A percentile compares a stretch with the other conserved stretches of the same genome.
phyloP scores from a whole-genome alignment of 2,113 vertebrate genomes.

The Anarhynchus alexandrinus region DNA sequence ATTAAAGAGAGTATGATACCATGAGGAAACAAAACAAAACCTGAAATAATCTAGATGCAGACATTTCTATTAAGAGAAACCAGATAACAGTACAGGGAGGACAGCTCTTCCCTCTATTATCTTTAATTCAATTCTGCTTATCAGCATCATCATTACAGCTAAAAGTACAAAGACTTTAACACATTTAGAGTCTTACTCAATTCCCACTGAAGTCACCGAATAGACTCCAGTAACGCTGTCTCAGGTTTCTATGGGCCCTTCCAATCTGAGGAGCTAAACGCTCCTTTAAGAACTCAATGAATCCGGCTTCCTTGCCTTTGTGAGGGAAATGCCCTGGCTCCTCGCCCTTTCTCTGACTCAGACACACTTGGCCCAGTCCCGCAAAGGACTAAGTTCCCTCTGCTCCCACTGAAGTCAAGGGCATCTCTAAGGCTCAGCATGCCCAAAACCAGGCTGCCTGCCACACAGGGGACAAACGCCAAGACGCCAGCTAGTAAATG shows the following conservation, averaged over 20 bases:
- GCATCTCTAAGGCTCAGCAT: not conserved
- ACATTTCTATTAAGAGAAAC: not conserved
- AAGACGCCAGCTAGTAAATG: not conserved
- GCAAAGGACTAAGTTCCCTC: not conserved
- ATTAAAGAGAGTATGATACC: slow-evolving; percentile 31
- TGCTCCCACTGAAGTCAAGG: not conserved
- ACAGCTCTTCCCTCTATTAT: not conserved
- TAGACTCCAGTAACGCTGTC: not conserved
- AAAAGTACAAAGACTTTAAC: slow-evolving; percentile 14
- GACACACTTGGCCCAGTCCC: not conserved
- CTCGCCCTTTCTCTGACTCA: slow-evolving; percentile 6
- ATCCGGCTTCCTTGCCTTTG: not conserved
- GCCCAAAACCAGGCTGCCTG: not conserved
- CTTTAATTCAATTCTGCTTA: slow-evolving; percentile 22
- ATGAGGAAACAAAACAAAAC: slow-evolving; percentile 32
- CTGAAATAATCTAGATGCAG: slow-evolving; percentile 7
- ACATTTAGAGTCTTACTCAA: not conserved
- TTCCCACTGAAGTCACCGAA: not conserved
- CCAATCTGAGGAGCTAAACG: not conserved
- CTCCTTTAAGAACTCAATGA: not conserved
- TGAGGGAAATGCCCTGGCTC: not conserved
- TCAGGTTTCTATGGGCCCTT: not conserved
- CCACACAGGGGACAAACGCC: not conserved
- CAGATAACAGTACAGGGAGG: not conserved
- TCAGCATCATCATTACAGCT: not conserved